A percentile compares a stretch with the other conserved stretches of the same genome.
phyloP scores from a whole-genome alignment of 2,888 invertebrate species.

The Podabrus alpinus region DNA sequence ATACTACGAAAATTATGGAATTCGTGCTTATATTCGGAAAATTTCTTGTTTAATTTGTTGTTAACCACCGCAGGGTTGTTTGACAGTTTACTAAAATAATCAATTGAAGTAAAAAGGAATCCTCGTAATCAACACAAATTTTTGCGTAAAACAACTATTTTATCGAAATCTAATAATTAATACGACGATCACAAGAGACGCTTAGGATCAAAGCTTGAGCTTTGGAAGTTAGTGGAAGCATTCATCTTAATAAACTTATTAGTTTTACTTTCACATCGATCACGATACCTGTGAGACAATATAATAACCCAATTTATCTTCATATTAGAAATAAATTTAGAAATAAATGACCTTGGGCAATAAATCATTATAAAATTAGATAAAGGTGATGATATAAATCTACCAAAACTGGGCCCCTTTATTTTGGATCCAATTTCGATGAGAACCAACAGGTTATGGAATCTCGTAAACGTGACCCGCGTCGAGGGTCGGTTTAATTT shows the following conservation, averaged over 20 bases:
- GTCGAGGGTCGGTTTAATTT: conserved; percentile 40
- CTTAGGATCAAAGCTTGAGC: not conserved
- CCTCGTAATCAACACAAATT: too few relatives aligned
- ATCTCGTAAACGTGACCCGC: conserved; percentile 36
- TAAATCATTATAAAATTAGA: conserved; percentile 28
- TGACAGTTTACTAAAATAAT: too few relatives aligned
- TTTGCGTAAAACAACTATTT: too few relatives aligned
- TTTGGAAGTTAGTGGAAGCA: not conserved
- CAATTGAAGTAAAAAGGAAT: too few relatives aligned
- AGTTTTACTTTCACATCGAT: not conserved
- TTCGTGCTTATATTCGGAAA: too few relatives aligned
- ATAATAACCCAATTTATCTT: conserved; percentile 20
- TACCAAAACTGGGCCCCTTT: conserved; percentile 32
- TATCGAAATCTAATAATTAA: not conserved
- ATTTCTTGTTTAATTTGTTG: too few relatives aligned
- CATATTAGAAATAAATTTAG: conserved; percentile 12
- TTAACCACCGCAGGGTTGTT: too few relatives aligned
- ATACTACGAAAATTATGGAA: too few relatives aligned
- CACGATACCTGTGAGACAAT: conserved; percentile 4
- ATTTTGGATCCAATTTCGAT: conserved; percentile 32
- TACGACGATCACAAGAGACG: not conserved
- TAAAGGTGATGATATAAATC: conserved; percentile 27
- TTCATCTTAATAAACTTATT: not conserved
- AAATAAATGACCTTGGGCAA: conserved; percentile 11
- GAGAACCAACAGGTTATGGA: conserved; percentile 39